Evolutionary conservation across 64 coral and sea anemone species (phyloP), one percentile per base, ranked within the genome.

Genomic region (Catalaphyllia jardinei): DNA sequence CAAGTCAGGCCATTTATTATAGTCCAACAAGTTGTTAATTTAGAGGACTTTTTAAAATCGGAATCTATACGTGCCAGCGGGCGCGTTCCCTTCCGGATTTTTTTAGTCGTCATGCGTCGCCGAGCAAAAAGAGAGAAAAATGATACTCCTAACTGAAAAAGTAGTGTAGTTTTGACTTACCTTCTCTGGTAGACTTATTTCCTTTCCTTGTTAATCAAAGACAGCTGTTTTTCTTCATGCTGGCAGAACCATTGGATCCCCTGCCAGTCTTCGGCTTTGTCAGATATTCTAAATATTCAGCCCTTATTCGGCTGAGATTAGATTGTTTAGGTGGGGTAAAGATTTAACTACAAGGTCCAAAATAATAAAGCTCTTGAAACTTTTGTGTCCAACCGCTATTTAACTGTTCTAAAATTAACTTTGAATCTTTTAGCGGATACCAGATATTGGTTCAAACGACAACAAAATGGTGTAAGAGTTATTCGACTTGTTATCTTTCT

Each of bases 321-420:
- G 17, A 80, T 31, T 31, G 52, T 29, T 18, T 67, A 31, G 11
- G 80, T 67, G 80, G 80, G 80, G 80, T 63, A 65, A 24, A 27
- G 15, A 85, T 11, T 38, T 20, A n/a, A 24, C 13, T 15, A 27
- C 62, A 50, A 16, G 62, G 81, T 69, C 81, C 63, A 71, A 85
- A 69, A 85, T 85, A 85, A 85, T 85, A 67, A 85, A 85, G 81
- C 81, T 51, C 1, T 85, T 85, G 12, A 71, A 85, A 15, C 15
- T 33, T 67, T 80, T 18, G 28, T 22, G 17, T 18, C 6, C 38
- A 80, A 83, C 17, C 79, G 15, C 16, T 60, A 65, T 64, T 10
- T 85, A 10, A 50, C 61, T 31, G 31, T 35, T 38, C 81, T 85
- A 85, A 85, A 71, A 50, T 85, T 85, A 85, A 71, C 80, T 64